Percentiles rank a stretch among this genome's conserved stretches.
These are phyloP conservation scores for Sphyrna mokarran DNA, from an alignment of 2,113 vertebrate genomes.

Conservation along the genomic window DNA sequence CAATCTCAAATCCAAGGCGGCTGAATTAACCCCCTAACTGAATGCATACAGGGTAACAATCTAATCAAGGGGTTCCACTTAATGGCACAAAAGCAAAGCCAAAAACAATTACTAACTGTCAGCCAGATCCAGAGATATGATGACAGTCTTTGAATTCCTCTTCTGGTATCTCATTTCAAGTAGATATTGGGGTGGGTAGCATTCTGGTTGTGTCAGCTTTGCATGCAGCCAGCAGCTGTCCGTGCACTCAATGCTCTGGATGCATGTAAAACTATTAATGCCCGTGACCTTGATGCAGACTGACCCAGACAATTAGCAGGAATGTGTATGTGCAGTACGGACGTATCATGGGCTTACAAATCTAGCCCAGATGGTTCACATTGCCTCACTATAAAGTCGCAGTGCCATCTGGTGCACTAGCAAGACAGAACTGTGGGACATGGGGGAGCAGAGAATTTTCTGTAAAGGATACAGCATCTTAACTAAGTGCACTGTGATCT, in stretches of 20 bases:
- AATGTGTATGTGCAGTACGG: background rate
- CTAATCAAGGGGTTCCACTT: background rate
- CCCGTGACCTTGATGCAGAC: background rate
- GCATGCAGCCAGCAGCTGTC: background rate
- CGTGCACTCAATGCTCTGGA: background rate
- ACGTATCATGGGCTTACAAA: background rate
- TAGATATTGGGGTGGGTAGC: background rate
- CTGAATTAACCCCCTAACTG: background rate
- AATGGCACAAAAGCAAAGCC: background rate
- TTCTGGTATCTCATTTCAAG: background rate
- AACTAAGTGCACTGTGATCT: background rate
- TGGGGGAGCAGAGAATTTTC: background rate
- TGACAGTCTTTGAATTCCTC: background rate
- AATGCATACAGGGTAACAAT: background rate
- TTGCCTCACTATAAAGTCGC: background rate
- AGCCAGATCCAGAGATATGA: background rate
- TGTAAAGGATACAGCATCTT: background rate
- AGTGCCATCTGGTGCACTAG: background rate
- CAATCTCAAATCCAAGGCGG: background rate
- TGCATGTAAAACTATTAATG: background rate
- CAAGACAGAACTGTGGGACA: background rate
- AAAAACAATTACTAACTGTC: constrained; percentile 13
- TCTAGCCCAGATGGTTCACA: background rate
- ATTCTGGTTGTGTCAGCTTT: background rate
- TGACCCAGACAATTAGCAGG: background rate